A percentile compares a stretch with the other conserved stretches of the same genome.
These are phyloP conservation scores for Electrona antarctica DNA, from an alignment of 2,113 vertebrate species.

Conservation along the genomic window DNA sequence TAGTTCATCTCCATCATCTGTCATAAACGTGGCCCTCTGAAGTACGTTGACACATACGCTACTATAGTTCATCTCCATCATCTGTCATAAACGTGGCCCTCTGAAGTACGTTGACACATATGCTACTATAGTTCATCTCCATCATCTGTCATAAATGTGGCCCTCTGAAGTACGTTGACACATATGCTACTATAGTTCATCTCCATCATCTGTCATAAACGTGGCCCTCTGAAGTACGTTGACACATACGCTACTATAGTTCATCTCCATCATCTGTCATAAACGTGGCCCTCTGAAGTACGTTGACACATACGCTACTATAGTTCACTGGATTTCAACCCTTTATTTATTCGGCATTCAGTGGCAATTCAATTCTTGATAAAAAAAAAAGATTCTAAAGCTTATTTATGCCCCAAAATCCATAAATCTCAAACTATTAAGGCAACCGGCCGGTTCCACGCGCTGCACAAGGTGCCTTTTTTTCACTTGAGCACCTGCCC, in stretches of 20 bases:
- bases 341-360: no score
- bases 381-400: no score
- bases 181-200: slow-evolving; percentile 35
- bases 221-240: slow-evolving; percentile 11
- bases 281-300: slow-evolving; percentile 36
- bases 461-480: no score
- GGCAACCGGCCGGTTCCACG: no score
- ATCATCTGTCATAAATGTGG: slow-evolving; percentile 66
- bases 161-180: slow-evolving; percentile 10
- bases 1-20: slow-evolving; percentile 68
- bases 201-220: slow-evolving; percentile 71
- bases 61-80: slow-evolving; percentile 61
- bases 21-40: slow-evolving; percentile 45
- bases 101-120: slow-evolving; percentile 14
- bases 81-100: slow-evolving; percentile 59
- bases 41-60: slow-evolving; percentile 16
- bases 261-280: slow-evolving; percentile 71
- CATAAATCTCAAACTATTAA: no score
- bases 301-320: slow-evolving; percentile 6
- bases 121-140: slow-evolving; percentile 55
- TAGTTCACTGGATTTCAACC: no score
- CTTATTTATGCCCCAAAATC: no score
- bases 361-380: no score
- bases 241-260: slow-evolving; percentile 1
- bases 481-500: no score